Conservation (phyloP, 1,140 invertebrate genomes). For the Charaxes varanes region DNA sequence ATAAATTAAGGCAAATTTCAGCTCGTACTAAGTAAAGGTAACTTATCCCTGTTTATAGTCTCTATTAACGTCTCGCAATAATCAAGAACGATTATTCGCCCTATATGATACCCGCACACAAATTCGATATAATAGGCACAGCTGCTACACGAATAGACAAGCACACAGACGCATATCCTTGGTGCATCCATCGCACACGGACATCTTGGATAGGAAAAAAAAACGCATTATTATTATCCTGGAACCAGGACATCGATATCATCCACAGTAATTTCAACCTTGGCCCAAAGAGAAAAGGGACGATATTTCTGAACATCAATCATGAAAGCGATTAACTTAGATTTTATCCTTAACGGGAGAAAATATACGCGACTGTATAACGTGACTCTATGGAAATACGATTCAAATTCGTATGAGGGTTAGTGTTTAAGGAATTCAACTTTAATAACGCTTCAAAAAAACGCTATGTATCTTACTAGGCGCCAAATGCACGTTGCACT, state of each 20-base stretch:
- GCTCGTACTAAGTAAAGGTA: too few relatives aligned
- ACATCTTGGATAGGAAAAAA: slow-evolving; percentile 64
- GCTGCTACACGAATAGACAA: slow-evolving; percentile 59
- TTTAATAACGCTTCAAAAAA: slow-evolving; percentile 63
- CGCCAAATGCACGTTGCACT: slow-evolving; percentile 65
- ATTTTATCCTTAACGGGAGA: slow-evolving; percentile 42
- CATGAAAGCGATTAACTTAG: slow-evolving; percentile 57
- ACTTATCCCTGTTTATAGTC: too few relatives aligned
- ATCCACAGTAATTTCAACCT: slow-evolving; percentile 20
- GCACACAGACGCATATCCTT: slow-evolving; percentile 41
- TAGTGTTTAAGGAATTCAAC: slow-evolving; percentile 51
- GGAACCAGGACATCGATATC: slow-evolving; percentile 37
- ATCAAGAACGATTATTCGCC: slow-evolving; percentile 26
- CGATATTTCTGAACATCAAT: slow-evolving; percentile 12
- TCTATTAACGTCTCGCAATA: not conserved
- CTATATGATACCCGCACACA: slow-evolving; percentile 29
- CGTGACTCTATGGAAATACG: slow-evolving; percentile 15
- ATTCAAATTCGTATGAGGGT: slow-evolving; percentile 22
- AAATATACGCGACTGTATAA: slow-evolving; percentile 15
- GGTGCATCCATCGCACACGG: slow-evolving; percentile 67
- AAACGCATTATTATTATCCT: slow-evolving; percentile 70
- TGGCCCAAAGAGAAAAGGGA: slow-evolving; percentile 10
- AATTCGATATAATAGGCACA: slow-evolving; percentile 58
- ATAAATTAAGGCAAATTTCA: too few relatives aligned
- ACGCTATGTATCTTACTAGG: slow-evolving; percentile 56